These are phyloP conservation scores for Drosophila ironensis DNA, from an alignment of 1,140 invertebrate species.

Conservation along the genomic window DNA sequence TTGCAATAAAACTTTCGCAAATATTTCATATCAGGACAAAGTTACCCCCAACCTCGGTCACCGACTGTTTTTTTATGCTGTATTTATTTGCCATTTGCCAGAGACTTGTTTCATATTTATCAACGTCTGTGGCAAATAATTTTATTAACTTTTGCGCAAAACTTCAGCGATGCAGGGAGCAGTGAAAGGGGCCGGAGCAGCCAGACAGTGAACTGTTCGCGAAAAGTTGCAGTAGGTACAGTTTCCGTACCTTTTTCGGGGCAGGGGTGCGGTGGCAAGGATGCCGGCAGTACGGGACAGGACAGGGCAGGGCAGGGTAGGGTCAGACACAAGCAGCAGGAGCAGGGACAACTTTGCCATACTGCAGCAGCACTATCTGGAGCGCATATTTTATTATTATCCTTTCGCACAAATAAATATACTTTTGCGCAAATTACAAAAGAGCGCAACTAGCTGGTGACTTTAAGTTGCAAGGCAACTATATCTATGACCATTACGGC, in stretches of 20 bases:
- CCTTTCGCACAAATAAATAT: constrained; percentile 72
- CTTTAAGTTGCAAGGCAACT: constrained; percentile 61
- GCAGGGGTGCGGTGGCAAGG: not conserved
- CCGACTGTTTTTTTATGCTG: constrained; percentile 12
- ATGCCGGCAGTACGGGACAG: too few relatives aligned
- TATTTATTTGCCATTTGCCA: constrained; percentile 63
- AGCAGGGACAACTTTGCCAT: constrained; percentile 43
- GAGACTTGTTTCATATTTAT: constrained; percentile 72
- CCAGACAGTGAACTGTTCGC: constrained; percentile 48
- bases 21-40: constrained; percentile 41
- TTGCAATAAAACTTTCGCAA: constrained; percentile 53
- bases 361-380: constrained; percentile 53
- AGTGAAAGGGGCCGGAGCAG: not conserved
- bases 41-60: not conserved
- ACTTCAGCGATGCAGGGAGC: constrained; percentile 33
- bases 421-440: constrained; percentile 76
- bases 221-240: constrained; percentile 66
- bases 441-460: constrained; percentile 66
- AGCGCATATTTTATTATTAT: constrained; percentile 79
- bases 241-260: constrained; percentile 32
- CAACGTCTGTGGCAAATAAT: constrained; percentile 79
- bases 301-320: not conserved
- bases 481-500: constrained; percentile 34
- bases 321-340: constrained; percentile 8
- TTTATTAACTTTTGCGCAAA: constrained; percentile 76